Evolutionary conservation across 2,888 invertebrate genomes (phyloP), one percentile per base, ranked within the genome.

Genomic region (Coleophora flavipennella): DNA sequence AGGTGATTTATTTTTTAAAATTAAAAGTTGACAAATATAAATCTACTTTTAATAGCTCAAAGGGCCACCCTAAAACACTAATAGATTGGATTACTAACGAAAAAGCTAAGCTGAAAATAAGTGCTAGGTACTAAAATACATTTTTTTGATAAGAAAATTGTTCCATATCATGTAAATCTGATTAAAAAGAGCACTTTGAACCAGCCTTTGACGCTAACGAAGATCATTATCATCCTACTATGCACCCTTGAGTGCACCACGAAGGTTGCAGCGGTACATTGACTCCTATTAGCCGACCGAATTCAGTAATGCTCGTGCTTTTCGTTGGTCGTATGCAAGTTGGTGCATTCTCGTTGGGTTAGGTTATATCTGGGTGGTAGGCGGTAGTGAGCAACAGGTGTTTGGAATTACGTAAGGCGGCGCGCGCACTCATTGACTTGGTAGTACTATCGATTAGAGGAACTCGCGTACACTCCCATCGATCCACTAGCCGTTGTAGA

Each of bases 171-270:
- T 20, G 20, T 4, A 20, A 20, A 20, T 20, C 20, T 4, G 20
- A 20, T 20, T 20, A 20, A 20, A 3, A 4, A 8, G 13, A 26
- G n/a, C 11, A 4, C 35, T 35, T 29, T 20, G 20, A 20, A 20
- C 20, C 3, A 6, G 20, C 20, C 20, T 20, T 68, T 76, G 70
- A 62, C 49, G 62, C 61, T 71, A 74, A 72, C 73, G 68, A 76
- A 78, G 78, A 78, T 79, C 72, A 77, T 78, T 79, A 79, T 72
- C 75, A 75, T 68, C 60, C 65, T 70, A 73, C 76, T 76, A 77
- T 80, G 79, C 81, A 80, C 80, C 81, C 81, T 83, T 83, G 81
- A 81, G 81, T 77, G 81, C 81, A 80, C 52, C 56, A 36, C 76
- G 80, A 83, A 83, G 81, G 83, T 81, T 83, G 80, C 66, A 55